A percentile compares a stretch with the other conserved stretches of the same genome.
phyloP scores from a whole-genome alignment of 2,888 invertebrate genomes.

The Muschampia staudingeri region DNA sequence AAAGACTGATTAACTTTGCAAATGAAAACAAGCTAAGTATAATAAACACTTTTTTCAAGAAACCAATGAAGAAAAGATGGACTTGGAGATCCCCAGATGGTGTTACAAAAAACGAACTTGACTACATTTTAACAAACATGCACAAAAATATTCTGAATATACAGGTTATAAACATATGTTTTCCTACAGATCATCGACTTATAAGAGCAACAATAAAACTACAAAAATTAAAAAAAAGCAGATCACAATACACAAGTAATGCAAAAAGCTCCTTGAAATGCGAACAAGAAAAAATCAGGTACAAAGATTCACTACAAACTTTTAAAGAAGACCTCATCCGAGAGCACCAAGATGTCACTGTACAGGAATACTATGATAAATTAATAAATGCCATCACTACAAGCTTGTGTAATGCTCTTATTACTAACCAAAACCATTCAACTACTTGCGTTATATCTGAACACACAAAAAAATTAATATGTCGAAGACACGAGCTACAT shows the following conservation, averaged over 20 bases:
- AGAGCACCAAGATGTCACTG: background rate
- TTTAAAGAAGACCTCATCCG: too few species aligned
- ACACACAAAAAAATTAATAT: background rate
- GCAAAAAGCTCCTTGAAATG: too few species aligned
- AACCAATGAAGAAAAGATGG: background rate
- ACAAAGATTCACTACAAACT: too few species aligned
- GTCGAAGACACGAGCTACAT: background rate
- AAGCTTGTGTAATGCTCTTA: background rate
- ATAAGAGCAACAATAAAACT: background rate
- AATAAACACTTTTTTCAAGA: background rate
- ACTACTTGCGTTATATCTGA: background rate
- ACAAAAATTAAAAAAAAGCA: too few species aligned
- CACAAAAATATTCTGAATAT: background rate
- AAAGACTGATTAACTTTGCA: background rate
- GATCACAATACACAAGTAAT: too few species aligned
- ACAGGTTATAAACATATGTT: background rate
- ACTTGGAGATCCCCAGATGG: background rate
- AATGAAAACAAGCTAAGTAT: background rate
- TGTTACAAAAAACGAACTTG: background rate
- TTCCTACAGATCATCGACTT: background rate
- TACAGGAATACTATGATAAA: background rate
- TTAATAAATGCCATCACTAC: background rate
- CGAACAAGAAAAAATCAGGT: background rate
- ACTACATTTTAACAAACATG: background rate
- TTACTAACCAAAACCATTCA: background rate